These are phyloP conservation scores for Calliphora vomitoria DNA, from an alignment of 2,888 invertebrate species.

Conservation along the genomic window DNA sequence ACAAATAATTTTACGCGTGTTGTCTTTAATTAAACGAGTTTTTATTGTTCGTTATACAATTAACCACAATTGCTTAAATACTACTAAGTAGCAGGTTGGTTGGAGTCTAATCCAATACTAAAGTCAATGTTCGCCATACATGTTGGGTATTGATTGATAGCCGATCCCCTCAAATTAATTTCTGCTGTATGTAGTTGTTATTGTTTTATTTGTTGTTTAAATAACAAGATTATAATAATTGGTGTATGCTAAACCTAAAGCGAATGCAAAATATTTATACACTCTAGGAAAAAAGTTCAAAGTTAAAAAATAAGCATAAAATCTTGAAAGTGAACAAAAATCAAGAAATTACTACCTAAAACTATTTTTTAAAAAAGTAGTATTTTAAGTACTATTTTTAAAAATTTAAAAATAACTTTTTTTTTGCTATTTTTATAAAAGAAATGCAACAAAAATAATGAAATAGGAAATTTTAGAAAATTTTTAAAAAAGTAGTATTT, in stretches of 20 bases:
- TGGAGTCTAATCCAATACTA: slow-evolving; percentile 26
- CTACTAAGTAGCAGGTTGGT: neutral
- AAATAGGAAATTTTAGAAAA: no score
- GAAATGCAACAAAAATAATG: no score
- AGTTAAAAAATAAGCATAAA: no score
- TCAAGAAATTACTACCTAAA: no score
- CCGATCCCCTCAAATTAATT: neutral
- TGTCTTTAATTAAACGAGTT: neutral
- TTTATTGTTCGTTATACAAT: neutral
- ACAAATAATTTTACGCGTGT: neutral
- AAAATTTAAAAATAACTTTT: no score
- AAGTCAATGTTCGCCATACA: neutral
- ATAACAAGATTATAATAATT: slow-evolving; percentile 8
- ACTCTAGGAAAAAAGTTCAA: neutral
- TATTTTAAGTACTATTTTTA: no score
- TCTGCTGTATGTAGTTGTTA: neutral
- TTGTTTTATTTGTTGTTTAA: slow-evolving; percentile 6
- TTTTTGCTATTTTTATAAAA: no score
- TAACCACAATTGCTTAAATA: neutral
- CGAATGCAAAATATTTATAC: neutral
- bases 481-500: no score
- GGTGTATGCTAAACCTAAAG: neutral
- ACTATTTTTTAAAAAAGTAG: no score
- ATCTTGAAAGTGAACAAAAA: no score
- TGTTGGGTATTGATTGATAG: neutral